These are phyloP conservation scores for Gobio gobio DNA, from an alignment of 2,113 vertebrate species.

Conservation along the genomic window DNA sequence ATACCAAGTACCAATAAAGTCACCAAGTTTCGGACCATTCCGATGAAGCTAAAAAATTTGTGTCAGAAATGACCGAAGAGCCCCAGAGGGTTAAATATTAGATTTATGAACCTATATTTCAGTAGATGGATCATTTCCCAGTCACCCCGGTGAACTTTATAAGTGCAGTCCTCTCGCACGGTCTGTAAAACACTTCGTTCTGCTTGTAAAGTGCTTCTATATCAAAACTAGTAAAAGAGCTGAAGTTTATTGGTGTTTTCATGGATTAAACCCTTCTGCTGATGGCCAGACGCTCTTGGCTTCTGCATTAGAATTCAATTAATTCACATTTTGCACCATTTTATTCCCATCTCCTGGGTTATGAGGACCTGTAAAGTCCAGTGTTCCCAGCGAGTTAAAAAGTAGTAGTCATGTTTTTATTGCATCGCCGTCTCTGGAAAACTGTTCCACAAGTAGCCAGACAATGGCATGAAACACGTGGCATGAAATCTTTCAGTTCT, in stretches of 20 bases:
- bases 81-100: no score
- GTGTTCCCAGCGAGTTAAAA: not conserved
- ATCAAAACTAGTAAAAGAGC: not conserved
- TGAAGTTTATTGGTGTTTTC: not conserved
- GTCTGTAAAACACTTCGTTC: constrained; percentile 10
- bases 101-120: not conserved
- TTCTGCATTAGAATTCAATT: constrained; percentile 10
- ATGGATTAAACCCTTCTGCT: not conserved
- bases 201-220: not conserved
- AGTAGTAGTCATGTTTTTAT: not conserved
- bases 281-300: not conserved
- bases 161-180: not conserved
- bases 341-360: not conserved
- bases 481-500: not conserved
- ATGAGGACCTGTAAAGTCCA: not conserved
- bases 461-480: not conserved
- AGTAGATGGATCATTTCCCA: not conserved
- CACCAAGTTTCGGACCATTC: no score
- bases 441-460: not conserved
- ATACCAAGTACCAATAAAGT: no score
- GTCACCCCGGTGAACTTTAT: not conserved
- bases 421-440: not conserved
- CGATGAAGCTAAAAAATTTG: no score
- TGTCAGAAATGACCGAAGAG: no score
- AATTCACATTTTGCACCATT: not conserved